Conservation (phyloP, 2,113 vertebrate genomes). For the Callipepla californica region DNA sequence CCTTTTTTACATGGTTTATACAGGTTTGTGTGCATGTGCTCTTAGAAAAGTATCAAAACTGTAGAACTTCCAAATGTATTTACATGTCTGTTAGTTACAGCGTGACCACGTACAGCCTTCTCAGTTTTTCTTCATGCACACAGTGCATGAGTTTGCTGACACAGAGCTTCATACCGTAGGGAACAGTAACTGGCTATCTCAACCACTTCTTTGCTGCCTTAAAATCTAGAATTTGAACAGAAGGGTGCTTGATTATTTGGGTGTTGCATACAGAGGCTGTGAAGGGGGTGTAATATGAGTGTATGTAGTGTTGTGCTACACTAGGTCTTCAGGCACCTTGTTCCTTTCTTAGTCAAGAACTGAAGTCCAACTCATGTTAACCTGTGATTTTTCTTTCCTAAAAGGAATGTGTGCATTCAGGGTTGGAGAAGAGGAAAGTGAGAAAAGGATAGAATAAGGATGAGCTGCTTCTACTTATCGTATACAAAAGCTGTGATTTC, state of each 20-base stretch:
- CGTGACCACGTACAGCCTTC: constrained; percentile 71
- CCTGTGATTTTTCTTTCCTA: background rate
- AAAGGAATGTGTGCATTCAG: background rate
- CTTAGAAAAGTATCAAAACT: constrained; percentile 86
- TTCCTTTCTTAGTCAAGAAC: background rate
- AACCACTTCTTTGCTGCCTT: background rate
- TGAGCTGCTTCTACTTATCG: background rate
- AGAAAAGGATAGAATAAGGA: background rate
- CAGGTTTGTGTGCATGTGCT: constrained; percentile 56
- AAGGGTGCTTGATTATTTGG: constrained; percentile 29
- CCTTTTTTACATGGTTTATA: constrained; percentile 72
- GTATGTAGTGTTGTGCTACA: background rate
- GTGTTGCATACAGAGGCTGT: background rate
- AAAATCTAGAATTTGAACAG: background rate
- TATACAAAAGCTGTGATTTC: constrained; percentile 27
- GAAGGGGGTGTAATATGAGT: background rate
- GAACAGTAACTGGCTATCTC: background rate
- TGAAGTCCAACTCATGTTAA: background rate
- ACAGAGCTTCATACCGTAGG: constrained; percentile 41
- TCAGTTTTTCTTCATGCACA: constrained; percentile 71
- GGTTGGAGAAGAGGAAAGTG: background rate
- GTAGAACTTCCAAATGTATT: constrained; percentile 80
- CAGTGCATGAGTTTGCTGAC: constrained; percentile 69
- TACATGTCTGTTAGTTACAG: constrained; percentile 77
- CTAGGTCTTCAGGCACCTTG: background rate